These are phyloP conservation scores for Drosophila ironensis DNA, from an alignment of 1,140 invertebrate species.

Conservation along the genomic window DNA sequence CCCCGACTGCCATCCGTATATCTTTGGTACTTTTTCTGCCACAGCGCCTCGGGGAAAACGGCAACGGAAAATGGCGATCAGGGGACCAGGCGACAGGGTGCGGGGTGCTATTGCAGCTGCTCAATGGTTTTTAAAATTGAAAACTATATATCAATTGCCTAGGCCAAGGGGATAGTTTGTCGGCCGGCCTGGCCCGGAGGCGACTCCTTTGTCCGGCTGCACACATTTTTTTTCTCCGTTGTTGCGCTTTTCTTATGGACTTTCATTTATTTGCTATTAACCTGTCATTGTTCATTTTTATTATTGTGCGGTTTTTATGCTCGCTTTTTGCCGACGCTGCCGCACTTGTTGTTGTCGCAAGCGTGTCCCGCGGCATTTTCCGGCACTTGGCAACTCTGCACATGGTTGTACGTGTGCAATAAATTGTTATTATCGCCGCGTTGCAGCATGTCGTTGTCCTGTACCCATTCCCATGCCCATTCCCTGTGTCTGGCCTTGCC, in stretches of 20 bases:
- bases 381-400: slow-evolving; percentile 56
- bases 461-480: slow-evolving; percentile 9
- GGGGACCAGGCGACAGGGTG: background rate
- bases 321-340: slow-evolving; percentile 28
- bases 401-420: slow-evolving; percentile 66
- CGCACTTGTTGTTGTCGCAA: slow-evolving; percentile 45
- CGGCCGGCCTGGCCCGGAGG: slow-evolving; percentile 9
- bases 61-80: background rate
- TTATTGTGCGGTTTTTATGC: slow-evolving; percentile 75
- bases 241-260: slow-evolving; percentile 69
- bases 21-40: slow-evolving; percentile 16
- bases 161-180: slow-evolving; percentile 57
- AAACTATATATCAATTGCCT: slow-evolving; percentile 81
- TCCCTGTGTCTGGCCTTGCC: slow-evolving; percentile 11
- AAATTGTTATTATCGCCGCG: slow-evolving; percentile 81
- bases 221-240: background rate
- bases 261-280: slow-evolving; percentile 82
- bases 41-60: slow-evolving; percentile 4
- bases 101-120: slow-evolving; percentile 52
- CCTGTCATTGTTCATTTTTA: slow-evolving; percentile 82
- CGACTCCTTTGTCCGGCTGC: slow-evolving; percentile 25
- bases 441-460: slow-evolving; percentile 73
- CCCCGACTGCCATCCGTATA: slow-evolving; percentile 2
- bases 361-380: slow-evolving; percentile 75
- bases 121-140: slow-evolving; percentile 81